These are phyloP conservation scores for Cynoglossus semilaevis DNA, from an alignment of 2,113 vertebrate genomes.

Conservation along the genomic window DNA sequence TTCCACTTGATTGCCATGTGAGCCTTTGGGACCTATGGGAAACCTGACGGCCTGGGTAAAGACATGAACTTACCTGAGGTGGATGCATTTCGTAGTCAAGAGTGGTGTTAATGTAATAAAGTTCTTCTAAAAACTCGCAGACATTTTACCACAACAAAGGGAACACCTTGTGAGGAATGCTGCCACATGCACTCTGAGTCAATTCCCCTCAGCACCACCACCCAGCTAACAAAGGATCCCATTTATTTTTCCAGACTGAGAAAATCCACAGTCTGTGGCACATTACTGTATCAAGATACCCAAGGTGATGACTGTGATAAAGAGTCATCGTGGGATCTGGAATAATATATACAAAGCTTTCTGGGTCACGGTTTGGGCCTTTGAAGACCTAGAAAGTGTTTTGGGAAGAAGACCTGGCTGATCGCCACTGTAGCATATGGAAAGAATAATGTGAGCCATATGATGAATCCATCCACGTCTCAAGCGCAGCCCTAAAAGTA, in stretches of 20 bases:
- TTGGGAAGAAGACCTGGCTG: constrained; percentile 2
- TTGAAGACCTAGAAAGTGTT: constrained; percentile 14
- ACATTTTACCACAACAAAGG: constrained; percentile 25
- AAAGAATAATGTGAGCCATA: neutral
- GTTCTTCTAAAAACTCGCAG: constrained; percentile 11
- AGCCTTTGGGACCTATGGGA: too few relatives aligned
- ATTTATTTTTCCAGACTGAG: constrained; percentile 57
- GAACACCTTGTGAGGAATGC: constrained; percentile 45
- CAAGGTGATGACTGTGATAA: constrained; percentile 34
- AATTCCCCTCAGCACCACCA: constrained; percentile 28
- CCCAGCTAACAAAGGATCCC: constrained; percentile 49
- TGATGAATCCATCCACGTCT: neutral
- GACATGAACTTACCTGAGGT: neutral
- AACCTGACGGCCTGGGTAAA: too few relatives aligned
- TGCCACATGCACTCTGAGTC: constrained; percentile 15
- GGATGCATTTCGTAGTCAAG: neutral
- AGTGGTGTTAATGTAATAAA: too few relatives aligned
- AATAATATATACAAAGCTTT: constrained; percentile 7
- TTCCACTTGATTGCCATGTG: too few relatives aligned
- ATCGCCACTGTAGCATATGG: neutral
- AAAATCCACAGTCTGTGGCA: constrained; percentile 66
- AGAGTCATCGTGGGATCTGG: constrained; percentile 18
- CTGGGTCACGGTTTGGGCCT: neutral
- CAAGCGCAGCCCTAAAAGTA: neutral
- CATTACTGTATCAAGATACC: constrained; percentile 50